Evolutionary conservation across 1,140 invertebrate genomes (phyloP).

Genomic region (Zelostemma sp.): DNA sequence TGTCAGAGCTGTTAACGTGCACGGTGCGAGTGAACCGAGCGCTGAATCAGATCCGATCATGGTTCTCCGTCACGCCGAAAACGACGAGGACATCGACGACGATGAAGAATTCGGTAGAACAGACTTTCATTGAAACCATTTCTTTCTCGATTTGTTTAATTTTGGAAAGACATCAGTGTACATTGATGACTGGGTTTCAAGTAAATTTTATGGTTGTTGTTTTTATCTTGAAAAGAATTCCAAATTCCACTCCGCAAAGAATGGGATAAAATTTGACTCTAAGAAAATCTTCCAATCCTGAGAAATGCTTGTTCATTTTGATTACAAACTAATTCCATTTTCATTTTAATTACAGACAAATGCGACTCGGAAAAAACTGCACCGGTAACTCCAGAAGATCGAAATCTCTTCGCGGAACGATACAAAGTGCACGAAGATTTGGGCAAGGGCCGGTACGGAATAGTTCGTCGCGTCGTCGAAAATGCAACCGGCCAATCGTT

Average conservation of each 20-base stretch:
- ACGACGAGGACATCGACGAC: slow-evolving; percentile 29
- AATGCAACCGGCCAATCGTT: slow-evolving; percentile 77
- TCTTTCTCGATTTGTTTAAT: too few species aligned
- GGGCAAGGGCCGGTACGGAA: slow-evolving; percentile 86
- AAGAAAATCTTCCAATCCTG: too few species aligned
- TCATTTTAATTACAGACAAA: background rate
- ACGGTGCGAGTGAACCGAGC: slow-evolving; percentile 81
- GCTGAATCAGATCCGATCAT: slow-evolving; percentile 70
- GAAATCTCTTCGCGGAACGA: slow-evolving; percentile 72
- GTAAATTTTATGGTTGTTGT: too few species aligned
- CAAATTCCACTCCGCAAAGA: too few species aligned
- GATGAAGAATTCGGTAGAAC: slow-evolving; percentile 51
- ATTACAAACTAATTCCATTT: too few species aligned
- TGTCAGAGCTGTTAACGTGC: slow-evolving; percentile 82
- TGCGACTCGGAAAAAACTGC: background rate
- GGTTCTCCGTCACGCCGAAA: slow-evolving; percentile 49
- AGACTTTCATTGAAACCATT: too few species aligned
- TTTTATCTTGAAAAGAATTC: too few species aligned
- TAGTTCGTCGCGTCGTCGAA: slow-evolving; percentile 82
- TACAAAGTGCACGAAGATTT: slow-evolving; percentile 80
- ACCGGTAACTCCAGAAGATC: slow-evolving; percentile 68
- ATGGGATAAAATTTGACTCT: too few species aligned
- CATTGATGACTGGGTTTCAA: too few species aligned
- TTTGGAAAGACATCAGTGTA: too few species aligned
- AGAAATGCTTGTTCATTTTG: too few species aligned